Evolutionary conservation across 2,797 vertebrate genomes (phyloP).

Genomic region (Silurus lanzhouensis): DNA sequence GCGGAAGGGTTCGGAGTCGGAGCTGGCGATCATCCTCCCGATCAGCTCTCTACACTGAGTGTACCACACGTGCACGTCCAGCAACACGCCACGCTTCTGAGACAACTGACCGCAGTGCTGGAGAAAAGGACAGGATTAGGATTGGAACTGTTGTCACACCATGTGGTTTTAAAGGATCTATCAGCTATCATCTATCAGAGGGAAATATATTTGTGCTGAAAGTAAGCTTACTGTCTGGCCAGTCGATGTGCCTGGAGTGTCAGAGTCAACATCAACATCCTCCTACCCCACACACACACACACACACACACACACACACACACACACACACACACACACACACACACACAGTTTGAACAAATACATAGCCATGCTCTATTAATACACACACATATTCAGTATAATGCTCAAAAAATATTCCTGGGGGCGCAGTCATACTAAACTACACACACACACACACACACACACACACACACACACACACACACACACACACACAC

Average conservation of each 20-base stretch:
- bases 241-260: slow-evolving; percentile 92
- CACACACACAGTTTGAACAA: not conserved
- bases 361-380: no score
- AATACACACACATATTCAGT: not conserved
- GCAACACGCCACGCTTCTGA: slow-evolving; percentile 78
- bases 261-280: slow-evolving; percentile 90
- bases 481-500: not conserved
- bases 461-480: not conserved
- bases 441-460: slow-evolving; percentile 28
- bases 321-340: slow-evolving; percentile 48
- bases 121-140: not conserved
- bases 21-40: slow-evolving; percentile 84
- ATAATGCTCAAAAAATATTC: not conserved
- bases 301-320: slow-evolving; percentile 38
- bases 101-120: slow-evolving; percentile 60
- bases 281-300: slow-evolving; percentile 57
- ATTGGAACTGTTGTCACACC: not conserved
- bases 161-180: not conserved
- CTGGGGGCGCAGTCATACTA: not conserved
- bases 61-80: slow-evolving; percentile 82
- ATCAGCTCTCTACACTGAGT: slow-evolving; percentile 86
- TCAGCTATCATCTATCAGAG: not conserved
- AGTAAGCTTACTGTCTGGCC: slow-evolving; percentile 80
- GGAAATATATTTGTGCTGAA: not conserved
- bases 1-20: slow-evolving; percentile 90